phyloP scores from a whole-genome alignment of 2,888 invertebrate genomes.

The Cephus pulcher region DNA sequence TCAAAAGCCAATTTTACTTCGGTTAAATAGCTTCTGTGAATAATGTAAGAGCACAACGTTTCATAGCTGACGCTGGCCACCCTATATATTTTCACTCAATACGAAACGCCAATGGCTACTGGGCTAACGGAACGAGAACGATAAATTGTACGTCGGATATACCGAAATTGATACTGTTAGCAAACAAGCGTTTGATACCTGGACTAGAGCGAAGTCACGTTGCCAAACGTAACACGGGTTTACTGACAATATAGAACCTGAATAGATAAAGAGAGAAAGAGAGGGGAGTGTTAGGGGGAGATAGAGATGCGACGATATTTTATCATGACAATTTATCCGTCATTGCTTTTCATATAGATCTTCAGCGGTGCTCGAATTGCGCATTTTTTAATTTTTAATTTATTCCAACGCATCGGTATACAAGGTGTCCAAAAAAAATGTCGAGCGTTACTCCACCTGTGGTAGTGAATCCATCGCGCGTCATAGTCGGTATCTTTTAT shows the following conservation, averaged over 20 bases:
- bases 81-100: too few species aligned
- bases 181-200: constrained; percentile 51
- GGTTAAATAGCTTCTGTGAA: too few species aligned
- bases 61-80: too few species aligned
- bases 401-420: background rate
- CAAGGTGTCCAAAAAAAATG: background rate
- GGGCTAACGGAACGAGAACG: constrained; percentile 41
- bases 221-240: too few species aligned
- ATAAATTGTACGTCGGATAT: constrained; percentile 50
- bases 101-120: constrained; percentile 14
- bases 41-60: too few species aligned
- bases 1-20: too few species aligned
- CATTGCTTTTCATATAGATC: background rate
- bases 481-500: background rate
- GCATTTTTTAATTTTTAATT: background rate
- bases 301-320: too few species aligned
- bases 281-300: too few species aligned
- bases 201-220: constrained; percentile 20
- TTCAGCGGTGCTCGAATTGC: background rate
- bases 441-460: background rate
- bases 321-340: too few species aligned
- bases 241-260: too few species aligned
- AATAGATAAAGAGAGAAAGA: too few species aligned
- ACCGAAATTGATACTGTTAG: constrained; percentile 58
- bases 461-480: background rate